phyloP scores from a whole-genome alignment of 2,888 invertebrate genomes.

The Cyclophora albipunctata region DNA sequence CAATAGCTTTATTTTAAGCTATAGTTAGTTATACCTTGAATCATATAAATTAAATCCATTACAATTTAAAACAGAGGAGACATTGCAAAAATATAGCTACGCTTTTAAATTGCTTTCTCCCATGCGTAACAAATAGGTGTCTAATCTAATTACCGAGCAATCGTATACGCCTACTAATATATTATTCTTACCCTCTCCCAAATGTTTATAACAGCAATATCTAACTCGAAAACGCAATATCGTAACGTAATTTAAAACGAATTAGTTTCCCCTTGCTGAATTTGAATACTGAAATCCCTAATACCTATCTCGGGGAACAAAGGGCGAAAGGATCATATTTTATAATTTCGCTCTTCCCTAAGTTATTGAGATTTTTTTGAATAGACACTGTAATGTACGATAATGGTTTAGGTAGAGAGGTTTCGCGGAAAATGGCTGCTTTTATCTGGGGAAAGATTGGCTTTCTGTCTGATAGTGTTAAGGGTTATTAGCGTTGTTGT shows the following conservation, averaged over 20 bases:
- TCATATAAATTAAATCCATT: no score
- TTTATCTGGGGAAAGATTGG: slow-evolving; percentile 47
- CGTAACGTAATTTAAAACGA: slow-evolving; percentile 74
- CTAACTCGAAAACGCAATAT: slow-evolving; percentile 67
- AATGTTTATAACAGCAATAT: slow-evolving; percentile 64
- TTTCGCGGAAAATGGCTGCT: slow-evolving; percentile 46
- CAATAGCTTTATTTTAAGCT: no score
- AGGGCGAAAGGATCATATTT: slow-evolving; percentile 60
- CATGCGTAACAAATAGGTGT: slow-evolving; percentile 38
- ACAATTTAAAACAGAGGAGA: no score
- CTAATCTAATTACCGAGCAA: slow-evolving; percentile 41
- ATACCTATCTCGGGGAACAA: slow-evolving; percentile 62
- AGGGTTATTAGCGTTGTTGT: slow-evolving; percentile 25
- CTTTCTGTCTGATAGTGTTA: slow-evolving; percentile 43
- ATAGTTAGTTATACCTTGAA: no score
- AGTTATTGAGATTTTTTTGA: slow-evolving; percentile 42
- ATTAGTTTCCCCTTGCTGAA: slow-evolving; percentile 70
- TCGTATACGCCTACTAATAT: slow-evolving; percentile 44
- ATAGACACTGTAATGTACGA: slow-evolving; percentile 60
- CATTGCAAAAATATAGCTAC: no score
- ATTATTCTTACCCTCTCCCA: slow-evolving; percentile 58
- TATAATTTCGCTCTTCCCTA: slow-evolving; percentile 54
- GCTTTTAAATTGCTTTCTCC: slow-evolving; percentile 15
- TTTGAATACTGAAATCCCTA: slow-evolving; percentile 69
- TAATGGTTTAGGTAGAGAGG: slow-evolving; percentile 51